A percentile compares a stretch with the other conserved stretches of the same genome.
Evolutionary conservation across 2,888 invertebrate genomes (phyloP).

Genomic region (Podabrus alpinus): DNA sequence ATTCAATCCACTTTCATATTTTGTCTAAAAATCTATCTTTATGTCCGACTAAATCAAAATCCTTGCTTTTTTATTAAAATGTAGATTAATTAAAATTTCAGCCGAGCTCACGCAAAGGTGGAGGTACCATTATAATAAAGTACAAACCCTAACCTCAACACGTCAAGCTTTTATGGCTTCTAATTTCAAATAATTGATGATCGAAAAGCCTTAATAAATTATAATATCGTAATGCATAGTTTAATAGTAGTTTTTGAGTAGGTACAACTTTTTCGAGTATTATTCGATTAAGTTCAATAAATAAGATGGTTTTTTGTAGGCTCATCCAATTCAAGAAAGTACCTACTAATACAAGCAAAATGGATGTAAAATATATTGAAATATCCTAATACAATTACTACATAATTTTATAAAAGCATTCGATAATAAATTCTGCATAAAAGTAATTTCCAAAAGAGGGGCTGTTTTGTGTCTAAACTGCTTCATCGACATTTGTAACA

Average conservation of each 20-base stretch:
- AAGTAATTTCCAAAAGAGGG: constrained; percentile 28
- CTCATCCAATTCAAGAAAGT: constrained; percentile 8
- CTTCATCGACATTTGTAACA: constrained; percentile 53
- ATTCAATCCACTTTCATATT: constrained; percentile 54
- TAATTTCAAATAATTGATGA: neutral
- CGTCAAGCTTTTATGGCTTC: neutral
- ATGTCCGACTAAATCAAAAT: neutral
- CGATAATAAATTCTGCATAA: constrained; percentile 29
- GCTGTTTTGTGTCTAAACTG: constrained; percentile 44
- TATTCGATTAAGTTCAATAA: neutral
- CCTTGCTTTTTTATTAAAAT: neutral
- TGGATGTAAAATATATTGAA: constrained; percentile 13
- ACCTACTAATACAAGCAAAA: constrained; percentile 11
- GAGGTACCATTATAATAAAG: neutral
- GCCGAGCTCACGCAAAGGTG: neutral
- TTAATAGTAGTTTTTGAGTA: neutral
- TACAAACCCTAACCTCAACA: neutral
- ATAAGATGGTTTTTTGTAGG: neutral
- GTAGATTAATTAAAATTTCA: neutral
- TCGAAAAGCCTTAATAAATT: neutral
- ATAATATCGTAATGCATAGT: neutral
- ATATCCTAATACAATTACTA: constrained; percentile 23
- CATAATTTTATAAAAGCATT: constrained; percentile 30
- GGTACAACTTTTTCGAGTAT: neutral
- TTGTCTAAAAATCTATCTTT: constrained; percentile 36